Conservation (phyloP, 2,888 invertebrate genomes). For the Cantharis lateralis region DNA sequence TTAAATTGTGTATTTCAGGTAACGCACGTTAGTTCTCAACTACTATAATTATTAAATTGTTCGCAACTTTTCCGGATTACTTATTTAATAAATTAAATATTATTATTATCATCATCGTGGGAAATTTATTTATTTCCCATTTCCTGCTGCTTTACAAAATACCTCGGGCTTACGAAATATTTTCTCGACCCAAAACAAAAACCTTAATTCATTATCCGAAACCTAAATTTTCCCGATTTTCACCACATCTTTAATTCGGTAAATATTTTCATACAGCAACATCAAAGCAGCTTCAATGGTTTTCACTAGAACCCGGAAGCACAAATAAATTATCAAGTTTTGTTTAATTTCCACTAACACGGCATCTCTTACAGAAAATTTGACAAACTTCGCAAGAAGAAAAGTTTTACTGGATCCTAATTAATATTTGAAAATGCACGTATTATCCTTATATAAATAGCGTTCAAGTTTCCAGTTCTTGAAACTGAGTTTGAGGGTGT, state of each 20-base stretch:
- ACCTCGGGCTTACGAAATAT: not conserved
- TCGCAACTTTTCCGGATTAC: not conserved
- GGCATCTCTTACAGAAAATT: not conserved
- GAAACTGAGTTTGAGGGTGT: too few species aligned
- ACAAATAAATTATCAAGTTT: not conserved
- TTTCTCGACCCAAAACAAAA: not conserved
- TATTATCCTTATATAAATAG: not conserved
- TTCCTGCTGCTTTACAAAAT: not conserved
- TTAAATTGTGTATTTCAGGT: not conserved
- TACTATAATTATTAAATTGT: not conserved
- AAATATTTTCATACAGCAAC: not conserved
- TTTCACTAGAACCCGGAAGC: not conserved
- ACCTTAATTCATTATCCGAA: not conserved
- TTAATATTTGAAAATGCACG: not conserved
- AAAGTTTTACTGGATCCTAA: not conserved
- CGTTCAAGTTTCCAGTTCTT: too few species aligned
- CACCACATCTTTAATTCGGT: not conserved
- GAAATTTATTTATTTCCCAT: not conserved
- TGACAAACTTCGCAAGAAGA: not conserved
- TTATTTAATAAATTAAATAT: not conserved
- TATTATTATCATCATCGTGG: not conserved
- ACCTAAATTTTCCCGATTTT: not conserved
- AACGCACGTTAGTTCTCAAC: not conserved
- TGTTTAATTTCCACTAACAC: not conserved
- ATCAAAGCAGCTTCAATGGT: not conserved